Conservation (phyloP, 2,797 vertebrate genomes). For the Pipistrellus pipistrellus region DNA sequence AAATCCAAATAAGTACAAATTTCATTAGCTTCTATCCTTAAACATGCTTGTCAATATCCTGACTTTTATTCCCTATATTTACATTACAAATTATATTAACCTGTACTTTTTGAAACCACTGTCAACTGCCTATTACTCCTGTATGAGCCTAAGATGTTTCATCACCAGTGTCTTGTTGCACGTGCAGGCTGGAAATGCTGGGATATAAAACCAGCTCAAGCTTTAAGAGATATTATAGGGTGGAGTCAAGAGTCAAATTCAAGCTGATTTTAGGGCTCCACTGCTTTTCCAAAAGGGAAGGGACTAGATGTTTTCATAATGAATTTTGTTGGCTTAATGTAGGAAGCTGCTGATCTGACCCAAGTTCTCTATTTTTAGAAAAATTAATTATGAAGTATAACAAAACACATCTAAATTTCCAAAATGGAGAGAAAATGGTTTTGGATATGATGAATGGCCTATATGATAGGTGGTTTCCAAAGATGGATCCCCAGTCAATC, state of each 20-base stretch:
- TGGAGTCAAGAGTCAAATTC: neutral
- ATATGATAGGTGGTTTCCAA: neutral
- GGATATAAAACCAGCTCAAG: neutral
- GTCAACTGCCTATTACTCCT: neutral
- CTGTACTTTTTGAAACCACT: slow-evolving; percentile 5
- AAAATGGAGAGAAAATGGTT: neutral
- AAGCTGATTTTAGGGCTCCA: neutral
- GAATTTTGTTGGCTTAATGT: neutral
- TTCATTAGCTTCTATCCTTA: neutral
- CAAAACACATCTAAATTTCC: slow-evolving; percentile 26
- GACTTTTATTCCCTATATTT: neutral
- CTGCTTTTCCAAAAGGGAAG: neutral
- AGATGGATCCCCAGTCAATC: neutral
- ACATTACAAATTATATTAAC: neutral
- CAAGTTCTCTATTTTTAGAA: neutral
- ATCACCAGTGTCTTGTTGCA: neutral
- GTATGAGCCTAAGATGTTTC: neutral
- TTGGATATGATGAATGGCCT: neutral
- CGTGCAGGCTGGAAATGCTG: neutral
- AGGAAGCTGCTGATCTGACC: neutral
- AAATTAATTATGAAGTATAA: neutral
- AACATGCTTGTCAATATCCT: neutral
- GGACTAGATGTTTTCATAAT: neutral
- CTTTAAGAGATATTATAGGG: neutral
- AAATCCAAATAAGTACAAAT: neutral